Conservation (phyloP, 2,888 invertebrate genomes). For the Erebia epiphron region DNA sequence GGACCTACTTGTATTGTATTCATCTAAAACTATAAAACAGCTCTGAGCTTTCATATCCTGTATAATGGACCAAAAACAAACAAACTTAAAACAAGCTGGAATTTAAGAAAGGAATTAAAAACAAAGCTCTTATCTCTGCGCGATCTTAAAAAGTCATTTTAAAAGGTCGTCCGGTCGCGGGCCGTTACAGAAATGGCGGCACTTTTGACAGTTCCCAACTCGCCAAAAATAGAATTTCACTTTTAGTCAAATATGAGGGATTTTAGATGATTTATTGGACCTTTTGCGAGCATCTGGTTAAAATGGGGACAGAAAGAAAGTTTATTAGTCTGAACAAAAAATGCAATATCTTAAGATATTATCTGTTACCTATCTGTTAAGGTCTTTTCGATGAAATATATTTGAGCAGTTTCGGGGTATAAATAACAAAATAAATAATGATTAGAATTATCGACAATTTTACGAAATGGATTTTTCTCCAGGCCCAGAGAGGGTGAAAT, state of each 20-base stretch:
- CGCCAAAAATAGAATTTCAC: conserved; percentile 10
- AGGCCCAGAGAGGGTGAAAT: no score
- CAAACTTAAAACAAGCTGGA: not conserved
- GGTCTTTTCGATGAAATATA: no score
- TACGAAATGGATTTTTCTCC: no score
- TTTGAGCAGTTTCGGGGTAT: no score
- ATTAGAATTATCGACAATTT: no score
- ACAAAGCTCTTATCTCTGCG: not conserved
- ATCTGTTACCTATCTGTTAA: not conserved
- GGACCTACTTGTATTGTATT: not conserved
- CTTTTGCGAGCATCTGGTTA: conserved; percentile 1
- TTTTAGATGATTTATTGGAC: conserved; percentile 1
- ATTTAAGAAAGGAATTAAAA: not conserved
- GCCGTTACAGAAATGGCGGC: conserved; percentile 22
- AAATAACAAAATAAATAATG: no score
- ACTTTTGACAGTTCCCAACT: not conserved
- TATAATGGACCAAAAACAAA: not conserved
- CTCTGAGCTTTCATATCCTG: not conserved
- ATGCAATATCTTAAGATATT: not conserved
- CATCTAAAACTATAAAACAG: no score
- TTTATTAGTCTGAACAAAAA: not conserved
- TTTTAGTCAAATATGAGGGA: not conserved
- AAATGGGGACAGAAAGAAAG: not conserved
- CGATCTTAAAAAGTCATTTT: conserved; percentile 8
- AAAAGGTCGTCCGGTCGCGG: conserved; percentile 15